Percentiles rank a stretch among this genome's conserved stretches.
Evolutionary conservation across 2,888 invertebrate species (phyloP).

Genomic region (Dolichomitus sp.): DNA sequence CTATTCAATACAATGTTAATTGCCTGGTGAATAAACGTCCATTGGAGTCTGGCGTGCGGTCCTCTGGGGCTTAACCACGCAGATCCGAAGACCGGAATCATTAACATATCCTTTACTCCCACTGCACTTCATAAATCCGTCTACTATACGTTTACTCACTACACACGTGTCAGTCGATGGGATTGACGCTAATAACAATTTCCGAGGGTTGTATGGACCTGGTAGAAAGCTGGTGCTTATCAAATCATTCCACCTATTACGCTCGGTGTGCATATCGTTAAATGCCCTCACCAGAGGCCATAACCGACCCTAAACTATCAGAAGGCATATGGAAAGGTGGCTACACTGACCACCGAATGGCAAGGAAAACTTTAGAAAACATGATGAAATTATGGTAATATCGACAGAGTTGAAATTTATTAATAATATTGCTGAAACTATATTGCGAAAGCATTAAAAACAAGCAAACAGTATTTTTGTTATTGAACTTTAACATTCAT

Average conservation of each 20-base stretch:
- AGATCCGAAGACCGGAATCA: conserved; percentile 22
- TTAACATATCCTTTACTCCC: conserved; percentile 51
- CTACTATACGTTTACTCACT: not conserved
- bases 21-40: conserved; percentile 62
- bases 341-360: not conserved
- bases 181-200: conserved; percentile 36
- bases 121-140: conserved; percentile 19
- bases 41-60: conserved; percentile 13
- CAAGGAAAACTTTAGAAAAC: not conserved
- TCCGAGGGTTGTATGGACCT: not conserved
- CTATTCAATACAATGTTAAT: conserved; percentile 76
- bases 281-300: not conserved
- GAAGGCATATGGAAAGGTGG: not conserved
- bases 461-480: no score
- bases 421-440: no score
- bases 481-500: no score
- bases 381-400: no score
- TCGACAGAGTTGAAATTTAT: no score
- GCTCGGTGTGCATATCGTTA: conserved; percentile 5
- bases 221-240: conserved; percentile 23
- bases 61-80: conserved; percentile 33
- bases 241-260: conserved; percentile 8
- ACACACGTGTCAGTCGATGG: not conserved
- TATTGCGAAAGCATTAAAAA: no score
- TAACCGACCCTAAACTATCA: not conserved